Conservation (phyloP, 2,888 invertebrate genomes). For the Drosophila mettleri region DNA sequence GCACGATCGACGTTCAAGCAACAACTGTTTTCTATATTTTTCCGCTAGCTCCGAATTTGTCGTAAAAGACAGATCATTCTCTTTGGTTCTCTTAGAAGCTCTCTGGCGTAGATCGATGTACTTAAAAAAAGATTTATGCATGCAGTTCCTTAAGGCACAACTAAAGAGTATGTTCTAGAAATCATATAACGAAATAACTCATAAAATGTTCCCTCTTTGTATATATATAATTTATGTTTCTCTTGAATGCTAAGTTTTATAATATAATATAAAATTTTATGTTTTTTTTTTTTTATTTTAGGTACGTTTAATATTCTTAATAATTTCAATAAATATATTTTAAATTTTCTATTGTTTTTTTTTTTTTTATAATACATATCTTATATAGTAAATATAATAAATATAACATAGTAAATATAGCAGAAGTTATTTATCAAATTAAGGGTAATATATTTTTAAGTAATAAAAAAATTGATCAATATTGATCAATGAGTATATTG, state of each 20-base stretch:
- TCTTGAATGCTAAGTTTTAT: background rate
- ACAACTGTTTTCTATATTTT: slow-evolving; percentile 45
- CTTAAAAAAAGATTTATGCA: slow-evolving; percentile 11
- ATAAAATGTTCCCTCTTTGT: background rate
- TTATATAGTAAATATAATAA: too few relatives aligned
- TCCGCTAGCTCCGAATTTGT: slow-evolving; percentile 31
- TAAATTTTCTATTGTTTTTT: too few relatives aligned
- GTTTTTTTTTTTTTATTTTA: background rate
- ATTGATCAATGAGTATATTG: too few relatives aligned
- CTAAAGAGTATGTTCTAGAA: slow-evolving; percentile 15
- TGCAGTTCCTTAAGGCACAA: slow-evolving; percentile 8
- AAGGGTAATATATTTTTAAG: too few relatives aligned
- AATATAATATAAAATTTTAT: background rate
- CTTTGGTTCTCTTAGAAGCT: slow-evolving; percentile 42
- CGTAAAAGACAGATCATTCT: slow-evolving; percentile 31
- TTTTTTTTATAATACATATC: too few relatives aligned
- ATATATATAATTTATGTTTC: background rate
- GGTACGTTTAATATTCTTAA: too few relatives aligned
- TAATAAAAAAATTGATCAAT: too few relatives aligned
- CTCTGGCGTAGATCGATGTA: slow-evolving; percentile 10
- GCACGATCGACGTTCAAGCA: slow-evolving; percentile 68
- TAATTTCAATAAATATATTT: too few relatives aligned
- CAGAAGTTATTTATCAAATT: too few relatives aligned
- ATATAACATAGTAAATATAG: too few relatives aligned
- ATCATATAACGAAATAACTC: background rate